A percentile compares a stretch with the other conserved stretches of the same genome.
Evolutionary conservation across 1,140 invertebrate genomes (phyloP).

Genomic region (Eriosoma lanigerum): DNA sequence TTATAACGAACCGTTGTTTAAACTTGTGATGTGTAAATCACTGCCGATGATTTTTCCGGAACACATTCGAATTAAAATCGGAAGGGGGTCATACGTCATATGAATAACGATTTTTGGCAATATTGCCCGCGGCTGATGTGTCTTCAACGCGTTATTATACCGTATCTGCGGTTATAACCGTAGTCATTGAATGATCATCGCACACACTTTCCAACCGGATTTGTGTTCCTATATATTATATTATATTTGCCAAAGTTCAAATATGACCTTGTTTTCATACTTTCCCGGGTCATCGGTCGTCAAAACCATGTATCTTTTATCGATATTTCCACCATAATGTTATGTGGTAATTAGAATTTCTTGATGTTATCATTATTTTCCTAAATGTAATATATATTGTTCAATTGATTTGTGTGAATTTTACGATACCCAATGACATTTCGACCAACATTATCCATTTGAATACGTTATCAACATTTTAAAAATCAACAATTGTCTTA

Average conservation of each 20-base stretch:
- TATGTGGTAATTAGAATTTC: too few species aligned
- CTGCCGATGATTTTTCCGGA: neutral
- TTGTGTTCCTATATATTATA: neutral
- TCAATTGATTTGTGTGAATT: too few species aligned
- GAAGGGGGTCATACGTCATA: neutral
- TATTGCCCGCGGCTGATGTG: neutral
- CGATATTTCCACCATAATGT: too few species aligned
- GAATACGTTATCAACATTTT: too few species aligned
- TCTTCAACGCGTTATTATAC: neutral
- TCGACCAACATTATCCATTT: too few species aligned
- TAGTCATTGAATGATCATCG: neutral
- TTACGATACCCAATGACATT: too few species aligned
- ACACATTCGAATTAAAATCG: neutral
- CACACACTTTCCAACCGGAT: neutral
- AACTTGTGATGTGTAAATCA: neutral
- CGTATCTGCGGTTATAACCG: neutral
- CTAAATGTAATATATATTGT: too few species aligned
- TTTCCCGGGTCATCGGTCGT: neutral
- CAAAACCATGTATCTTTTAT: neutral
- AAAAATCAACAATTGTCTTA: too few species aligned
- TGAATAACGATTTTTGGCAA: neutral
- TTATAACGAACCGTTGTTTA: neutral
- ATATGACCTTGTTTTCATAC: neutral
- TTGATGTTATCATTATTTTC: too few species aligned
- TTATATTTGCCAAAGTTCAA: neutral